Conservation (phyloP, 2,113 vertebrate genomes). For the Sprattus sprattus region DNA sequence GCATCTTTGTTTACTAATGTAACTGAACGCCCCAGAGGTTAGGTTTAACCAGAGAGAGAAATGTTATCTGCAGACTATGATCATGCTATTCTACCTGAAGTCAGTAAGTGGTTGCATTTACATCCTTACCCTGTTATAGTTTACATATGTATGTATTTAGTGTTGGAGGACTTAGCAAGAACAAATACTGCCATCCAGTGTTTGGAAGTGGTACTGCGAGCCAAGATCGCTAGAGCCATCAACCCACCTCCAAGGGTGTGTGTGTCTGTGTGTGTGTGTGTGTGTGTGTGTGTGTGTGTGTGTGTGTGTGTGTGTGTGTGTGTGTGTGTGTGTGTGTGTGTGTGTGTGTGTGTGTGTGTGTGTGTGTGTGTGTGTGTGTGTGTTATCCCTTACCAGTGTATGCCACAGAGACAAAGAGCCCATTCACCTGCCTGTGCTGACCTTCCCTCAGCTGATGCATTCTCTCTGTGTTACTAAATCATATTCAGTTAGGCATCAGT, state of each 20-base stretch:
- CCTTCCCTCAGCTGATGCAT: background rate
- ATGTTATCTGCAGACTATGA: background rate
- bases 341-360: too few species aligned
- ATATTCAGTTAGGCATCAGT: too few species aligned
- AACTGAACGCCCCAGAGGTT: background rate
- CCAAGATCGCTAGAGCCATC: background rate
- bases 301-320: background rate
- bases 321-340: background rate
- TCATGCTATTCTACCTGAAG: background rate
- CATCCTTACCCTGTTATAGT: too few species aligned
- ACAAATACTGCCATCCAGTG: constrained; percentile 37
- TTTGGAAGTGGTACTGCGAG: constrained; percentile 21
- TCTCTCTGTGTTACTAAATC: too few species aligned
- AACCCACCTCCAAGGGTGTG: background rate
- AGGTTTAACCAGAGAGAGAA: background rate
- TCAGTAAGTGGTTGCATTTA: background rate
- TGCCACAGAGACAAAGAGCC: background rate
- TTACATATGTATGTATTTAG: background rate
- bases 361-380: background rate
- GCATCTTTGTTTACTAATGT: background rate
- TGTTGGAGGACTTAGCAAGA: background rate
- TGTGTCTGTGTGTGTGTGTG: too few species aligned
- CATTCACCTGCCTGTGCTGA: background rate
- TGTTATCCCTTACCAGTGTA: background rate
- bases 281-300: too few species aligned